Conservation (phyloP, 2,113 vertebrate genomes). For the Fukomys damarensis region DNA sequence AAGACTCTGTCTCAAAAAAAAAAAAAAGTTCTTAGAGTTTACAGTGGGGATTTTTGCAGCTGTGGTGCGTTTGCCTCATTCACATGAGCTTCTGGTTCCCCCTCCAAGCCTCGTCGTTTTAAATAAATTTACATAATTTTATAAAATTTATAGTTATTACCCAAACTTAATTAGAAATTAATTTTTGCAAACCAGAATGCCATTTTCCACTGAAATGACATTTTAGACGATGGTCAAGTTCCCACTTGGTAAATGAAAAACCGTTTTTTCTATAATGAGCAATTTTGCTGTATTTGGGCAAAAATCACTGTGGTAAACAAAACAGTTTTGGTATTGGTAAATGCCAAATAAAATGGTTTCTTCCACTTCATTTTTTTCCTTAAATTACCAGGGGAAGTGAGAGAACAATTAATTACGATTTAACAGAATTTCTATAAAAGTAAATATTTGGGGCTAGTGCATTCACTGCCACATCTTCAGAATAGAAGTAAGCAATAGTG, state of each 20-base stretch:
- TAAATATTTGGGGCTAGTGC: neutral
- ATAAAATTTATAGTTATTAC: neutral
- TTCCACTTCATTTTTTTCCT: neutral
- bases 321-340: neutral
- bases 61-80: neutral
- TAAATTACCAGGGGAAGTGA: neutral
- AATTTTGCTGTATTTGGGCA: neutral
- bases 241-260: neutral
- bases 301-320: neutral
- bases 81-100: neutral
- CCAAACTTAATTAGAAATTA: neutral
- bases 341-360: neutral
- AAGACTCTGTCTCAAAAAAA: neutral
- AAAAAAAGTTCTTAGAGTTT: neutral
- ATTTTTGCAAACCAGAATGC: neutral
- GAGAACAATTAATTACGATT: neutral
- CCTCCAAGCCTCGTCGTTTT: neutral
- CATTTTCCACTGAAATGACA: neutral
- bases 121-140: neutral
- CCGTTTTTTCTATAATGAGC: neutral
- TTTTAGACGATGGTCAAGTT: neutral
- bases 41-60: too few species aligned
- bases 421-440: neutral
- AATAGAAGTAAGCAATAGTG: neutral
- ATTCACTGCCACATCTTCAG: neutral